Evolutionary conservation across 2,113 vertebrate genomes (phyloP), one percentile per base, ranked within the genome.

Genomic region (Coregonus clupeaformis): DNA sequence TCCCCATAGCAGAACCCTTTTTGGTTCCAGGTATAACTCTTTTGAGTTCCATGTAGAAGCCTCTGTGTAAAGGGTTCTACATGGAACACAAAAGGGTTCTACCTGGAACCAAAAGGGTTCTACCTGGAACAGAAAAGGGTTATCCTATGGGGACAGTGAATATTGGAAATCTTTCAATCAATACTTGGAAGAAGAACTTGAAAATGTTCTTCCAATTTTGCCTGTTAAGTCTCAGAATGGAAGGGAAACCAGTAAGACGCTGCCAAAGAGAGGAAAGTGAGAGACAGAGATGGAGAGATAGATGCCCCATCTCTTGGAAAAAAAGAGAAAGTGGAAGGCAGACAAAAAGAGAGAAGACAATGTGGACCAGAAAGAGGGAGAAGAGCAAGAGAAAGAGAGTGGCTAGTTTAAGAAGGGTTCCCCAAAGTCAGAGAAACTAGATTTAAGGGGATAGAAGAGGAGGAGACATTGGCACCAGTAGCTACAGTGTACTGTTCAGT

Each of bases 381-480:
- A 36, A 36, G 36, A 36, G 7, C 7, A 9, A 36, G 36, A 36
- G 1, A 36, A 36, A 36, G 36, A 36, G 1, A 36, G 36, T 36
- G 36, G 36, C 36, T 36, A 36, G 36, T 36, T 6, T 30, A 29
- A 30, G 30, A 59, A 49, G 69, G 80, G 80, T 22, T 25, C 71
- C 57, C 32, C 11, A 13, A 9, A 30, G 45, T 20, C 25, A 65
- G 7, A 25, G 4, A 30, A 27, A 42, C 36, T 42, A 12, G 9
- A 42, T 42, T 42, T 42, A 42, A 42, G 36, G 36, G 36, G 9
- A 42, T 42, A 42, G 36, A 42, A 42, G 36, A 42, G 36, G 36
- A 77, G 73, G 80, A 82, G 75, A 83, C 65, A 81, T 70, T 36
- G 68, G 74, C 68, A 20, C n/a, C 64, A 66, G 73, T 80, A 77